phyloP scores from a whole-genome alignment of 2,888 invertebrate species.

The Acrobasis consociella region DNA sequence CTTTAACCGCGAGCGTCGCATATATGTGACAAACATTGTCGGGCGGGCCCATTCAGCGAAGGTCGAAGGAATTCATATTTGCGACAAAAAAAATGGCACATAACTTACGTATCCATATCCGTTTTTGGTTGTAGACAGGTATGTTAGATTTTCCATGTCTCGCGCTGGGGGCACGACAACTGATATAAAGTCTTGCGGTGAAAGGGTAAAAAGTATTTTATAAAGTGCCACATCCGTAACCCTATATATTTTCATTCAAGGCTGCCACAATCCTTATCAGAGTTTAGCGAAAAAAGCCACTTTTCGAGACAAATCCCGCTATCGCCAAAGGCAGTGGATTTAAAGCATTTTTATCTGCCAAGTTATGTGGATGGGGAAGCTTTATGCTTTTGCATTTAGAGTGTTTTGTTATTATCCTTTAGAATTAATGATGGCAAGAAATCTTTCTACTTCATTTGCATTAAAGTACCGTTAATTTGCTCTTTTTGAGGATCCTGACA shows the following conservation, averaged over 20 bases:
- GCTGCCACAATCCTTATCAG: constrained; percentile 10
- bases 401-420: constrained; percentile 5
- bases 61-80: too few relatives aligned
- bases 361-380: background rate
- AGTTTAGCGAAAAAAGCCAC: constrained; percentile 12
- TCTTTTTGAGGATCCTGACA: background rate
- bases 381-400: constrained; percentile 5
- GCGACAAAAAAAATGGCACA: too few relatives aligned
- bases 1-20: too few relatives aligned
- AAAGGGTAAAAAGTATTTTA: too few relatives aligned
- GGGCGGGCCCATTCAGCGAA: too few relatives aligned
- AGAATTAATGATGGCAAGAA: constrained; percentile 1
- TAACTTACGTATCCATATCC: too few relatives aligned
- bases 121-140: too few relatives aligned
- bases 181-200: too few relatives aligned
- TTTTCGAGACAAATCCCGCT: constrained; percentile 13
- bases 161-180: too few relatives aligned
- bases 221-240: background rate
- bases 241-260: background rate
- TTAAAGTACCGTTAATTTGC: background rate
- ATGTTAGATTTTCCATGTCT: too few relatives aligned
- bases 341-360: constrained; percentile 17
- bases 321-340: constrained; percentile 12
- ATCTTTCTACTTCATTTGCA: background rate
- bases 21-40: too few relatives aligned